These are phyloP conservation scores for Falco naumanni DNA, from an alignment of 2,797 vertebrate species.

Conservation along the genomic window DNA sequence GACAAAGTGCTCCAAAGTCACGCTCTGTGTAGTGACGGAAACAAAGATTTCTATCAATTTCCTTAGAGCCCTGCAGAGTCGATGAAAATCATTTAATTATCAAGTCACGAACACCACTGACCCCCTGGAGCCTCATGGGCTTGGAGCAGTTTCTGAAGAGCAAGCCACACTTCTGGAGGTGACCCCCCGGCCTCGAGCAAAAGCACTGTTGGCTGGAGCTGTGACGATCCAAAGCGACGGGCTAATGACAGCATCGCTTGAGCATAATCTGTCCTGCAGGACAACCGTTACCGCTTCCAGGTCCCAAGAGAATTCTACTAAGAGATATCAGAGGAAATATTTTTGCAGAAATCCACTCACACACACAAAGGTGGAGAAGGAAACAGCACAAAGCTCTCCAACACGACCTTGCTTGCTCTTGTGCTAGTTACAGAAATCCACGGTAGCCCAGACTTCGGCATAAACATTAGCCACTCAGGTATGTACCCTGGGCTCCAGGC, in stretches of 20 bases:
- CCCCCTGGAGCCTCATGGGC: not conserved
- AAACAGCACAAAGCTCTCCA: not conserved
- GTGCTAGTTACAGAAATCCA: not conserved
- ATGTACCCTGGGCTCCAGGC: not conserved
- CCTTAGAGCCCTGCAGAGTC: not conserved
- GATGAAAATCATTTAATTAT: not conserved
- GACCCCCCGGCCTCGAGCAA: not conserved
- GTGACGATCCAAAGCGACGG: not conserved
- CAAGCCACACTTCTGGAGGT: not conserved
- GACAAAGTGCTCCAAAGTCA: not conserved
- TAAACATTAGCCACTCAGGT: not conserved
- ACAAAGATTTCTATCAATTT: not conserved
- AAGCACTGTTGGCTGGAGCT: not conserved
- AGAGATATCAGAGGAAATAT: not conserved
- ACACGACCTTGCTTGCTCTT: not conserved
- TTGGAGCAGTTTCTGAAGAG: not conserved
- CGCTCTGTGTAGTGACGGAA: not conserved
- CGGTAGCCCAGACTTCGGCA: not conserved
- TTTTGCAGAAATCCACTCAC: not conserved
- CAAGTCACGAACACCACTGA: not conserved
- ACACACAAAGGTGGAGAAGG: not conserved
- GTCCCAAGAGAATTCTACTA: not conserved
- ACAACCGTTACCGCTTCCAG: not conserved
- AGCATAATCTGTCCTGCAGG: not conserved
- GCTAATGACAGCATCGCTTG: not conserved